Evolutionary conservation across 1,140 invertebrate species (phyloP).

Genomic region (Zaprionus davidi): DNA sequence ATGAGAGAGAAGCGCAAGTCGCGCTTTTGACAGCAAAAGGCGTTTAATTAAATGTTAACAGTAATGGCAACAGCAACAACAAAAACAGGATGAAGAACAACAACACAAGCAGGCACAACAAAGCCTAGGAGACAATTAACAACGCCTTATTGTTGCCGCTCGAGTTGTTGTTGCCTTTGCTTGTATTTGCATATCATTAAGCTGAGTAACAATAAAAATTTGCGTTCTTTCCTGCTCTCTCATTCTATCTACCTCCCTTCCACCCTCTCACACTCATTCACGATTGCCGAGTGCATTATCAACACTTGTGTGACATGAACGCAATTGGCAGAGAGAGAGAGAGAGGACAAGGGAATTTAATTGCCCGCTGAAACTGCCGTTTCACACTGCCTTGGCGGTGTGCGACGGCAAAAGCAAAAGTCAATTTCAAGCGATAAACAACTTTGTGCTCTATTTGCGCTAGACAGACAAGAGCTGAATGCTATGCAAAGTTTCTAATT

Average conservation of each 20-base stretch:
- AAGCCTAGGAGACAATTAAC: slow-evolving; percentile 65
- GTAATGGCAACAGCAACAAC: slow-evolving; percentile 40
- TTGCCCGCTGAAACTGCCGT: not conserved
- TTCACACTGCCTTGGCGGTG: not conserved
- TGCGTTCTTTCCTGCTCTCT: slow-evolving; percentile 22
- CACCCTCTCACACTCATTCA: no score
- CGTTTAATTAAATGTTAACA: slow-evolving; percentile 81
- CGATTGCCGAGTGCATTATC: slow-evolving; percentile 68
- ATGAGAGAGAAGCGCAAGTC: slow-evolving; percentile 50
- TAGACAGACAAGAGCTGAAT: not conserved
- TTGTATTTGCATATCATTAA: slow-evolving; percentile 81
- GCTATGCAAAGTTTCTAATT: not conserved
- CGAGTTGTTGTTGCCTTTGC: slow-evolving; percentile 50
- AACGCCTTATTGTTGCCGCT: slow-evolving; percentile 37
- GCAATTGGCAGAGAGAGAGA: not conserved
- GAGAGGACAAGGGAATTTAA: not conserved
- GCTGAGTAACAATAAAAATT: slow-evolving; percentile 60
- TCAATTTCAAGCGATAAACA: slow-evolving; percentile 20
- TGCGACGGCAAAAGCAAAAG: slow-evolving; percentile 21
- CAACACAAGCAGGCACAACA: slow-evolving; percentile 4
- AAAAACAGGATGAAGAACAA: not conserved
- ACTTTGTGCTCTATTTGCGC: not conserved
- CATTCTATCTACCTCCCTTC: not conserved
- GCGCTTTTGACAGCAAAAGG: slow-evolving; percentile 69
- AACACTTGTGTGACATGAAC: slow-evolving; percentile 51